Percentiles rank a stretch among this genome's conserved stretches.
Conservation (phyloP, 2,797 vertebrate genomes). For the Phoeniculus purpureus region DNA sequence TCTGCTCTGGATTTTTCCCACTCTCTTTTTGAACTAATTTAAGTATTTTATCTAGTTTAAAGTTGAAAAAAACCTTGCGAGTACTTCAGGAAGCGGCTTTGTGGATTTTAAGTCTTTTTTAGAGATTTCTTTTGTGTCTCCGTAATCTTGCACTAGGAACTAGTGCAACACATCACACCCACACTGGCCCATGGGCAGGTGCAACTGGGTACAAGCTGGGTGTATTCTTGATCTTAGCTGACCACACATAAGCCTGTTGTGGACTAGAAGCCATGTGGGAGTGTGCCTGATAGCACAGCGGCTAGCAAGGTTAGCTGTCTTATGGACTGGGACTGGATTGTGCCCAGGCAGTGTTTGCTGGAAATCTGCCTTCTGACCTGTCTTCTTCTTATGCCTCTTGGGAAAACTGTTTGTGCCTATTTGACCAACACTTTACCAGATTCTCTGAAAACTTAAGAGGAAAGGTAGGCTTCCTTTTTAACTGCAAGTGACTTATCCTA, state of each 20-base stretch:
- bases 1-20: background rate
- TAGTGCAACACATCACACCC: accelerated
- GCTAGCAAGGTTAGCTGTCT: background rate
- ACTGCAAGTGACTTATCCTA: background rate
- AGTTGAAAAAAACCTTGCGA: background rate
- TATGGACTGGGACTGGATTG: accelerated
- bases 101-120: background rate
- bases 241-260: background rate
- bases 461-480: background rate
- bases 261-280: background rate
- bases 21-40: background rate
- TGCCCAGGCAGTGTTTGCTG: background rate
- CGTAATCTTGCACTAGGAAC: background rate
- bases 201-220: background rate
- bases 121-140: background rate
- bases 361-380: background rate
- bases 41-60: background rate
- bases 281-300: background rate
- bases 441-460: background rate
- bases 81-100: background rate
- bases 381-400: background rate
- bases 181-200: background rate
- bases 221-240: background rate
- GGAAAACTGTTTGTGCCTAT: background rate
- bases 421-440: background rate